These are phyloP conservation scores for Halcyon badia DNA, from an alignment of 2,797 vertebrate species.

Conservation along the genomic window DNA sequence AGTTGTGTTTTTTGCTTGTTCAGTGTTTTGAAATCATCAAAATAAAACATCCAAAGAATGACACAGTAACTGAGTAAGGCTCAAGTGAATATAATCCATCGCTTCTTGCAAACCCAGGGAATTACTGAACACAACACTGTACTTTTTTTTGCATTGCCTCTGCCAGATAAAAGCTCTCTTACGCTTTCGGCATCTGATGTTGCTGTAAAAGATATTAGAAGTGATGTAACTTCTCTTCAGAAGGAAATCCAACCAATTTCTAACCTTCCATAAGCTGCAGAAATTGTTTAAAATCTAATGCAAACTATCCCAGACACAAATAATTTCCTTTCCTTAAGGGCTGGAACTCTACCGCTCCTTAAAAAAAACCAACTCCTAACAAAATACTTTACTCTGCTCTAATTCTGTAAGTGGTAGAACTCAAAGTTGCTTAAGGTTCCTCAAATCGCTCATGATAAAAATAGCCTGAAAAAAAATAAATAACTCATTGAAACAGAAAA, in stretches of 20 bases:
- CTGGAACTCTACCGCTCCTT: slow-evolving; percentile 12
- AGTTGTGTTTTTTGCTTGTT: neutral
- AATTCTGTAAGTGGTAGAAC: neutral
- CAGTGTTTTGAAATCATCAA: slow-evolving; percentile 6
- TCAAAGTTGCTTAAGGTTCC: neutral
- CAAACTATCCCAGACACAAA: slow-evolving; percentile 45
- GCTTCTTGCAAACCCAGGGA: neutral
- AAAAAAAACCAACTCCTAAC: neutral
- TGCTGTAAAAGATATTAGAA: neutral
- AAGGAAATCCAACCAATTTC: slow-evolving; percentile 39
- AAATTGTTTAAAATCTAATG: slow-evolving; percentile 27
- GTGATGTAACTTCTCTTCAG: neutral
- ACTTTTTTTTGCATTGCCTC: neutral
- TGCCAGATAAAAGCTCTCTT: neutral
- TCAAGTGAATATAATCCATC: neutral
- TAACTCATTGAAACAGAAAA: neutral
- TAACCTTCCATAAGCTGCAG: neutral
- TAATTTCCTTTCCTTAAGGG: slow-evolving; percentile 39
- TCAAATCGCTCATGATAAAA: neutral
- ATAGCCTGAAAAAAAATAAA: neutral
- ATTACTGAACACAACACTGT: neutral
- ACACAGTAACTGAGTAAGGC: neutral
- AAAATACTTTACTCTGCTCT: neutral
- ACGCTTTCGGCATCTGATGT: neutral
- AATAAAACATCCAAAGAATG: neutral